phyloP scores from a whole-genome alignment of 1,140 invertebrate genomes.

The Galleria mellonella region DNA sequence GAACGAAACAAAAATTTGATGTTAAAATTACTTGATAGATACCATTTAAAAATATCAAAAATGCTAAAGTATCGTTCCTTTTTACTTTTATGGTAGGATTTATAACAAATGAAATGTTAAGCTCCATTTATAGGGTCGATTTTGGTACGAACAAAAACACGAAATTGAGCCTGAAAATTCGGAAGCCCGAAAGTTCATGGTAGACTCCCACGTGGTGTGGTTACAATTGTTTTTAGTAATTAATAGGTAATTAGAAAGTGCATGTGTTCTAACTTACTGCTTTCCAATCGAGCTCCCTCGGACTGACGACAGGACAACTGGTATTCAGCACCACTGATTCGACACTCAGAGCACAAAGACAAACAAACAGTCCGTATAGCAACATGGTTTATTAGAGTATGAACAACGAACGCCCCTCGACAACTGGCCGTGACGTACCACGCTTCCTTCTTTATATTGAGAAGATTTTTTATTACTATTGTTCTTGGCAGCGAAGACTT shows the following conservation, averaged over 20 bases:
- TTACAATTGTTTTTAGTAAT: too few relatives aligned
- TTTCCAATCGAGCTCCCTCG: slow-evolving; percentile 38
- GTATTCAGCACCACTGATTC: slow-evolving; percentile 28
- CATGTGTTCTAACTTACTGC: slow-evolving; percentile 18
- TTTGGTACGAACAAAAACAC: too few relatives aligned
- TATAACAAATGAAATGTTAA: too few relatives aligned
- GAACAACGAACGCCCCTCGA: neutral
- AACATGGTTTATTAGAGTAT: neutral
- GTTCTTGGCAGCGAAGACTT: neutral
- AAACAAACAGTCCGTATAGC: neutral
- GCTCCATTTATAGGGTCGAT: too few relatives aligned
- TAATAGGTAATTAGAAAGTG: neutral
- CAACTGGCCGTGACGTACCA: neutral
- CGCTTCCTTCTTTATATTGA: slow-evolving; percentile 2
- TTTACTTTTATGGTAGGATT: too few relatives aligned
- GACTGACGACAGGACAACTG: slow-evolving; percentile 28
- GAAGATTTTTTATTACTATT: slow-evolving; percentile 1
- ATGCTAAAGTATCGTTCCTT: too few relatives aligned
- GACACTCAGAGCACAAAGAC: neutral
- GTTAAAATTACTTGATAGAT: too few relatives aligned
- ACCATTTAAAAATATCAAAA: too few relatives aligned
- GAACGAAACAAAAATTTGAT: too few relatives aligned
- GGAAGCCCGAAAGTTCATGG: too few relatives aligned
- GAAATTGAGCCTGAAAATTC: too few relatives aligned
- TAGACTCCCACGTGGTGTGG: too few relatives aligned